These are phyloP conservation scores for Synergus umbraculus DNA, from an alignment of 2,888 invertebrate species.

Conservation along the genomic window DNA sequence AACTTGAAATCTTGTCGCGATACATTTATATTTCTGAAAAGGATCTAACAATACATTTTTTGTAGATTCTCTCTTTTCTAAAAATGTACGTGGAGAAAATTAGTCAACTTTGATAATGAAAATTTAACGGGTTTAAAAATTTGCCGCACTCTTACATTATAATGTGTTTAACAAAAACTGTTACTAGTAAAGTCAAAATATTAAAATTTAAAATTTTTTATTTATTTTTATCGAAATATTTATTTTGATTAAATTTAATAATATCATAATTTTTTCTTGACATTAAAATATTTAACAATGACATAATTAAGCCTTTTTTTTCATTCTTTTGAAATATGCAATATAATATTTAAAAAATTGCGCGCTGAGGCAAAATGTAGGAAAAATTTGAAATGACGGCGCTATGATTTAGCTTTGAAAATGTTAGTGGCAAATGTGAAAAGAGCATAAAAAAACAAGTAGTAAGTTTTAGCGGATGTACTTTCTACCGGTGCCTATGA, in stretches of 20 bases:
- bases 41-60: background rate
- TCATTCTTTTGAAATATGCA: background rate
- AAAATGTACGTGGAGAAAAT: background rate
- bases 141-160: background rate
- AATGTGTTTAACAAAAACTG: background rate
- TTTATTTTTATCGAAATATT: background rate
- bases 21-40: background rate
- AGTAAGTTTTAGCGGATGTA: background rate
- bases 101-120: background rate
- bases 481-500: background rate
- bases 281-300: background rate
- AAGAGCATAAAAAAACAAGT: background rate
- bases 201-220: background rate
- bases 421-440: constrained; percentile 4
- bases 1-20: background rate
- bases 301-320: background rate
- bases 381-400: background rate
- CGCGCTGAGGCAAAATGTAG: background rate
- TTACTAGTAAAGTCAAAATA: background rate
- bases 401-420: background rate
- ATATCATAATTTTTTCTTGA: background rate
- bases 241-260: background rate
- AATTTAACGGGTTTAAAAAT: background rate
- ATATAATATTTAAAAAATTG: background rate
- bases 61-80: background rate